Conservation (phyloP, 2,113 vertebrate species). For the Megaceryle maxima region DNA sequence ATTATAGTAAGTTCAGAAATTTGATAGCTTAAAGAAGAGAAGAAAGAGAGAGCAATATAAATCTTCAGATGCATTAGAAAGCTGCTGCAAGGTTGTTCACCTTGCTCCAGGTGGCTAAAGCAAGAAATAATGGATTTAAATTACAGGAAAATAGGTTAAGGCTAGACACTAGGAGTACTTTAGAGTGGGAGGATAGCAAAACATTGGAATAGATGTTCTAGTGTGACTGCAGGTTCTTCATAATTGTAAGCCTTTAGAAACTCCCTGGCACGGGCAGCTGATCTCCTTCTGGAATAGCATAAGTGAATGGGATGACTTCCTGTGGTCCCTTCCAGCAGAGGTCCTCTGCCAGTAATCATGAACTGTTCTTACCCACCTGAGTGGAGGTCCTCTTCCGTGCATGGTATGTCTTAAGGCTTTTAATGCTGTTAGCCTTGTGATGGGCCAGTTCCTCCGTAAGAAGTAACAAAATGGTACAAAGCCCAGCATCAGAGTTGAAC, state of each 20-base stretch:
- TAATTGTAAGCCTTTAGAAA: background rate
- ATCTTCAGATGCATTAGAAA: background rate
- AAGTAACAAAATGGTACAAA: background rate
- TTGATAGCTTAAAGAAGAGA: background rate
- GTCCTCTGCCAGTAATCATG: background rate
- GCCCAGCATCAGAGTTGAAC: background rate
- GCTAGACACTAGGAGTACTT: background rate
- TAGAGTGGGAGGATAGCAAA: background rate
- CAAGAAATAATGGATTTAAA: background rate
- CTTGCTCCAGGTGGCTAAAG: background rate
- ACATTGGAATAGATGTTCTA: background rate
- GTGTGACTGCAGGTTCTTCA: background rate
- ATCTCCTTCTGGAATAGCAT: background rate
- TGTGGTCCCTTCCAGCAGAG: background rate
- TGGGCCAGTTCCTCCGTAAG: background rate
- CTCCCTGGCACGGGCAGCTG: background rate
- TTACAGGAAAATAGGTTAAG: background rate
- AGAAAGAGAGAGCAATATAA: background rate
- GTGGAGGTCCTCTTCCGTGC: background rate
- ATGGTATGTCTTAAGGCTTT: background rate
- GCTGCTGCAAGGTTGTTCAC: background rate
- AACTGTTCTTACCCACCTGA: background rate
- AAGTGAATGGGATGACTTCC: background rate
- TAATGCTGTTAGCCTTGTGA: background rate
- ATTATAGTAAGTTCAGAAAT: background rate